phyloP scores from a whole-genome alignment of 2,888 invertebrate genomes.

The Agonopterix alstromeriana region DNA sequence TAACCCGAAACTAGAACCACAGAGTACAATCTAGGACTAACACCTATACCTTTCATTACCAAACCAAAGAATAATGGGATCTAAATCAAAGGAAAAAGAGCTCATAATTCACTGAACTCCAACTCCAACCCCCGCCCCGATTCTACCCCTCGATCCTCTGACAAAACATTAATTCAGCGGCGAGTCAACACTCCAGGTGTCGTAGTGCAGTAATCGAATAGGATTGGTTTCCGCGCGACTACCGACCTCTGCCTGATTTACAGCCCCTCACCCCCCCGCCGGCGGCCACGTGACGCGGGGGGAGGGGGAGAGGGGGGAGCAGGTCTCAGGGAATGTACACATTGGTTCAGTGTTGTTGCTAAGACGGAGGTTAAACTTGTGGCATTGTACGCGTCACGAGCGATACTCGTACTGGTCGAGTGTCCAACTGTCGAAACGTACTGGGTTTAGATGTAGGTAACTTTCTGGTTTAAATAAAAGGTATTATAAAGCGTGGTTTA shows the following conservation, averaged over 20 bases:
- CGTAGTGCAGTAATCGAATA: constrained; percentile 29
- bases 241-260: constrained; percentile 30
- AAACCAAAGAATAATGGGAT: too few relatives aligned
- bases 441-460: not conserved
- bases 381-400: not conserved
- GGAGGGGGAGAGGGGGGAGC: not conserved
- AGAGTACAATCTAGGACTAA: too few relatives aligned
- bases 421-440: not conserved
- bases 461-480: too few relatives aligned
- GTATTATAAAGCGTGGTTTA: too few relatives aligned
- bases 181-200: constrained; percentile 26
- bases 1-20: too few relatives aligned
- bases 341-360: constrained; percentile 1
- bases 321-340: not conserved
- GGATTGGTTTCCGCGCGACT: constrained; percentile 27
- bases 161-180: not conserved
- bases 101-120: too few relatives aligned
- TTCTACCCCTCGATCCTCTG: too few relatives aligned
- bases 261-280: constrained; percentile 16
- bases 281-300: not conserved
- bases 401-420: not conserved
- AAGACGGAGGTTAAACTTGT: constrained; percentile 2
- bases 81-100: too few relatives aligned
- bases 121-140: too few relatives aligned
- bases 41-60: too few relatives aligned